Percentiles rank a stretch among this genome's conserved stretches.
These are phyloP conservation scores for Sinella curviseta DNA, from an alignment of 1,140 invertebrate genomes.

Conservation along the genomic window DNA sequence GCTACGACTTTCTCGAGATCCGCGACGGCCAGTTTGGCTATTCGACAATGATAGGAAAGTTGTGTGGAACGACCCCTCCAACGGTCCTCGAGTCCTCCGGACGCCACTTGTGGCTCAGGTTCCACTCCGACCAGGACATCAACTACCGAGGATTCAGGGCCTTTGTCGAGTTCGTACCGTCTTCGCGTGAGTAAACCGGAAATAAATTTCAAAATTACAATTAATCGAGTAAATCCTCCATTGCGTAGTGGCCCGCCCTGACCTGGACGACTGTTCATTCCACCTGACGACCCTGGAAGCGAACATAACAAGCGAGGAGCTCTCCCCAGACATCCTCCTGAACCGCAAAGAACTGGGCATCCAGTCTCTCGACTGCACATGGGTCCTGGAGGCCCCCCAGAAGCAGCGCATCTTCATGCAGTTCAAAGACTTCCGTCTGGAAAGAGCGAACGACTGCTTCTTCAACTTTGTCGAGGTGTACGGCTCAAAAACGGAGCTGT, in stretches of 20 bases:
- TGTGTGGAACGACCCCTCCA: slow-evolving; percentile 76
- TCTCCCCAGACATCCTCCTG: neutral
- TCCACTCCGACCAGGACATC: slow-evolving; percentile 80
- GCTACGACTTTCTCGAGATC: slow-evolving; percentile 80
- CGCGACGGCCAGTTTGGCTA: slow-evolving; percentile 83
- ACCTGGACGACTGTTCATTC: slow-evolving; percentile 5
- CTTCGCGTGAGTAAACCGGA: slow-evolving; percentile 54
- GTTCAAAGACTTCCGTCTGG: slow-evolving; percentile 68
- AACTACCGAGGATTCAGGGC: slow-evolving; percentile 80
- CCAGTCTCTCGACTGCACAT: slow-evolving; percentile 68
- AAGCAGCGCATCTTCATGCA: slow-evolving; percentile 73
- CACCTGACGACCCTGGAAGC: neutral
- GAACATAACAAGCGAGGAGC: neutral
- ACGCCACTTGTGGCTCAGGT: slow-evolving; percentile 78
- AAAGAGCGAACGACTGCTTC: slow-evolving; percentile 79
- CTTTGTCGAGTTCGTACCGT: slow-evolving; percentile 67
- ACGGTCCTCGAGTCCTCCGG: slow-evolving; percentile 73
- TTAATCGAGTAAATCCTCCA: too few species aligned
- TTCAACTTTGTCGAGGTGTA: slow-evolving; percentile 79
- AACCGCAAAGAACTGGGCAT: neutral
- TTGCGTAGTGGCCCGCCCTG: neutral
- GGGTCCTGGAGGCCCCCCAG: slow-evolving; percentile 69
- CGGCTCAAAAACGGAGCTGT: slow-evolving; percentile 65
- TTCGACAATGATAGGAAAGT: slow-evolving; percentile 64
- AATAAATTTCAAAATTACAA: too few species aligned